These are phyloP conservation scores for Lamprologus lemairii DNA, from an alignment of 2,113 vertebrate species.

Conservation along the genomic window DNA sequence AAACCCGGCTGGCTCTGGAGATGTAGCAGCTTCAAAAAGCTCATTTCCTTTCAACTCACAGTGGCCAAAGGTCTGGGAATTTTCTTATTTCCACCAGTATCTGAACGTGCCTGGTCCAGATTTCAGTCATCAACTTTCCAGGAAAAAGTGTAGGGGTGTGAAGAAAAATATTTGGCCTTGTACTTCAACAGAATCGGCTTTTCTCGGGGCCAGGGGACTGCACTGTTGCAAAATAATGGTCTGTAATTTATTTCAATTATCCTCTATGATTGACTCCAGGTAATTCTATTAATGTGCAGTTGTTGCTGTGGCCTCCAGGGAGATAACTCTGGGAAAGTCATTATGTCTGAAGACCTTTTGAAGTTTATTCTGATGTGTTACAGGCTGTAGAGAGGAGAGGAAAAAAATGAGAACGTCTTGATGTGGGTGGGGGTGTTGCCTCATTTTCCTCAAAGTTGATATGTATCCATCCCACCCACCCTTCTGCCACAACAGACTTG, in stretches of 20 bases:
- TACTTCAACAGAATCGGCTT: slow-evolving; percentile 12
- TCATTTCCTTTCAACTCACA: slow-evolving; percentile 1
- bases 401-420: slow-evolving; percentile 45
- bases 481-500: slow-evolving; percentile 65
- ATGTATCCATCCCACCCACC: slow-evolving; percentile 66
- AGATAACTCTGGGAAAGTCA: slow-evolving; percentile 65
- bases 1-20: background rate
- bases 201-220: background rate
- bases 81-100: slow-evolving; percentile 17
- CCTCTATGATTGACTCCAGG: slow-evolving; percentile 55
- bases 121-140: slow-evolving; percentile 45
- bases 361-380: slow-evolving; percentile 65
- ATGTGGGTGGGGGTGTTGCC: slow-evolving; percentile 65
- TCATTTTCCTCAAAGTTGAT: slow-evolving; percentile 66
- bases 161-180: slow-evolving; percentile 40
- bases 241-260: slow-evolving; percentile 61
- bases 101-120: background rate
- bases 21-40: background rate
- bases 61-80: background rate
- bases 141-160: slow-evolving; percentile 32
- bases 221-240: slow-evolving; percentile 35
- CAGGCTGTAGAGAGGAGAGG: slow-evolving; percentile 41
- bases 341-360: slow-evolving; percentile 64
- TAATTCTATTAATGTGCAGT: slow-evolving; percentile 62
- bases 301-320: slow-evolving; percentile 42